Percentiles rank a stretch among this genome's conserved stretches.
These are phyloP conservation scores for Chaetodon trifasciatus DNA, from an alignment of 2,797 vertebrate species.

Conservation along the genomic window DNA sequence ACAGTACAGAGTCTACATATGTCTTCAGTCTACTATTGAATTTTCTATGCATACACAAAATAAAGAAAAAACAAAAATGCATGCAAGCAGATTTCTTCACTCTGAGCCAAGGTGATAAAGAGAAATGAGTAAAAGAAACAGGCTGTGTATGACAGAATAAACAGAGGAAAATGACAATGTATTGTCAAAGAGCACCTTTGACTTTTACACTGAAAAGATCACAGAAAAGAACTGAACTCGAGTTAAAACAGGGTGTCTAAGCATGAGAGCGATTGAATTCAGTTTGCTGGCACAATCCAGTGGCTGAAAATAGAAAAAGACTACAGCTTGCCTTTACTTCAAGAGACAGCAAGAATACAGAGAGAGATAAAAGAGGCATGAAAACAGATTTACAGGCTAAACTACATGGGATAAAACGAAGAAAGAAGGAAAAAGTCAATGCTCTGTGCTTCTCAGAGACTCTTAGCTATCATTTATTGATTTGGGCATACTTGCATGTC, in stretches of 20 bases:
- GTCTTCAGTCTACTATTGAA: not conserved
- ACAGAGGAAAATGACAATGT: not conserved
- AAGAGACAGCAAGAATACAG: not conserved
- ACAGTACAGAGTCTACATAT: not conserved
- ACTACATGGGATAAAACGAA: not conserved
- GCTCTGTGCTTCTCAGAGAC: not conserved
- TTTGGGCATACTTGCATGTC: not conserved
- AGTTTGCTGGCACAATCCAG: not conserved
- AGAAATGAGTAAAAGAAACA: not conserved
- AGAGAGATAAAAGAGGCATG: not conserved
- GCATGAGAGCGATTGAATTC: not conserved
- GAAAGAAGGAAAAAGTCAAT: not conserved
- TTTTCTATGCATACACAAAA: not conserved
- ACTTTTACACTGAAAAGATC: not conserved
- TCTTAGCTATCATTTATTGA: conserved; percentile 34
- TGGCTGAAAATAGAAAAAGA: not conserved
- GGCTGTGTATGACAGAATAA: not conserved
- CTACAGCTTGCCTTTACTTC: not conserved
- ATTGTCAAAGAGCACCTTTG: not conserved
- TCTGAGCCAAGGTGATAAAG: not conserved
- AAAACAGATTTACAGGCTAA: not conserved
- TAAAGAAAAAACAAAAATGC: not conserved
- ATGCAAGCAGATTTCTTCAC: not conserved
- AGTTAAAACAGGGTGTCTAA: not conserved
- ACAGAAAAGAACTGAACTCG: conserved; percentile 3